These are phyloP conservation scores for Drosophila pallidifrons DNA, from an alignment of 1,140 invertebrate genomes.

Conservation along the genomic window DNA sequence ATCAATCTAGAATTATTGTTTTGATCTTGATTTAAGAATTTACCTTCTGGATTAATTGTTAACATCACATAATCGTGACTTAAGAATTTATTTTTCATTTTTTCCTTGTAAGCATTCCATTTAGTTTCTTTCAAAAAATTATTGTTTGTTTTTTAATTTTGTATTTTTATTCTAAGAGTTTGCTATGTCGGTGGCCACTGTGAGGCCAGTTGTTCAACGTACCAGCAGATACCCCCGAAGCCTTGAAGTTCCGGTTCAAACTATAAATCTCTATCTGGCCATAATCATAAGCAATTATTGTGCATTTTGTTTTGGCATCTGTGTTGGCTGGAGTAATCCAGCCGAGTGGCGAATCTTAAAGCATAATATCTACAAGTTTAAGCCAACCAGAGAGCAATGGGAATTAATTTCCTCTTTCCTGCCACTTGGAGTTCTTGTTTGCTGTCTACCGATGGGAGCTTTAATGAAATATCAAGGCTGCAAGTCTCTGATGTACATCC, in stretches of 20 bases:
- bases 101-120: too few relatives aligned
- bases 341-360: slow-evolving; percentile 84
- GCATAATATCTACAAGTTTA: slow-evolving; percentile 72
- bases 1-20: too few relatives aligned
- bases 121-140: background rate
- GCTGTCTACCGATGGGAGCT: slow-evolving; percentile 88
- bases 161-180: too few relatives aligned
- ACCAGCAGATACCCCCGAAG: background rate
- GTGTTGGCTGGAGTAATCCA: slow-evolving; percentile 89
- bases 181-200: too few relatives aligned
- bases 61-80: too few relatives aligned
- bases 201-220: background rate
- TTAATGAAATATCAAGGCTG: slow-evolving; percentile 89
- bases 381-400: slow-evolving; percentile 56
- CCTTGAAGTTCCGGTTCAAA: background rate
- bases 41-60: too few relatives aligned
- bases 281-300: slow-evolving; percentile 85
- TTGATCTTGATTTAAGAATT: too few relatives aligned
- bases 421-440: slow-evolving; percentile 84
- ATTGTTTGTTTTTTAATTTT: background rate
- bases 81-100: too few relatives aligned
- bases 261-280: background rate
- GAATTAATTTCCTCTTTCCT: slow-evolving; percentile 23
- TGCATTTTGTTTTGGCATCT: slow-evolving; percentile 87
- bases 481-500: slow-evolving; percentile 87